Conservation (phyloP, 2,113 vertebrate genomes). For the Thryonomys swinderianus region DNA sequence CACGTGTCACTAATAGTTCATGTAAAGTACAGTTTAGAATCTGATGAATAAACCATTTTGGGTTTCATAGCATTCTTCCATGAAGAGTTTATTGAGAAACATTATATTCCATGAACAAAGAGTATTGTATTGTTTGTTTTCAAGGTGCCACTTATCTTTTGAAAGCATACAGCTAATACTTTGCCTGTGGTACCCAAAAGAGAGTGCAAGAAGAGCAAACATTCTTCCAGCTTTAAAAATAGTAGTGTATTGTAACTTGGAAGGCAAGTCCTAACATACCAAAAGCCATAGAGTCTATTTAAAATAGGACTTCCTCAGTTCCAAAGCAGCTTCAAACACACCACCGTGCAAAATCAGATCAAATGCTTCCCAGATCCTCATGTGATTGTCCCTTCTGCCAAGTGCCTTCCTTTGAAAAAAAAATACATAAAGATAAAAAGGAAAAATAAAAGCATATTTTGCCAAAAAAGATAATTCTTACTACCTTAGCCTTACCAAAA, state of each 20-base stretch:
- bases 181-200: conserved; percentile 56
- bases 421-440: neutral
- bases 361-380: conserved; percentile 35
- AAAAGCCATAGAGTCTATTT: conserved; percentile 65
- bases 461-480: conserved; percentile 49
- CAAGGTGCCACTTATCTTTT: conserved; percentile 52
- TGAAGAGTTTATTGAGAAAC: conserved; percentile 1
- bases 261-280: conserved; percentile 64
- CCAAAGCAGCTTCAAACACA: conserved; percentile 53
- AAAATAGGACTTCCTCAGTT: conserved; percentile 67
- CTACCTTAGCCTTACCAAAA: conserved; percentile 24
- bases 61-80: neutral
- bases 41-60: neutral
- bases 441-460: neutral
- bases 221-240: conserved; percentile 76
- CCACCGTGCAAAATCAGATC: conserved; percentile 60
- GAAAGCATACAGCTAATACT: conserved; percentile 54
- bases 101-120: neutral
- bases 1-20: neutral
- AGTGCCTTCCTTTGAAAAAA: conserved; percentile 29
- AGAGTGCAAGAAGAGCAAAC: conserved; percentile 66
- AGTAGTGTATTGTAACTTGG: conserved; percentile 70
- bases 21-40: conserved; percentile 1
- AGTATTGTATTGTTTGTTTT: conserved; percentile 54
- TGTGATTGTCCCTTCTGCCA: conserved; percentile 34